Evolutionary conservation across 2,888 invertebrate genomes (phyloP).

Genomic region (Ophraella communa): DNA sequence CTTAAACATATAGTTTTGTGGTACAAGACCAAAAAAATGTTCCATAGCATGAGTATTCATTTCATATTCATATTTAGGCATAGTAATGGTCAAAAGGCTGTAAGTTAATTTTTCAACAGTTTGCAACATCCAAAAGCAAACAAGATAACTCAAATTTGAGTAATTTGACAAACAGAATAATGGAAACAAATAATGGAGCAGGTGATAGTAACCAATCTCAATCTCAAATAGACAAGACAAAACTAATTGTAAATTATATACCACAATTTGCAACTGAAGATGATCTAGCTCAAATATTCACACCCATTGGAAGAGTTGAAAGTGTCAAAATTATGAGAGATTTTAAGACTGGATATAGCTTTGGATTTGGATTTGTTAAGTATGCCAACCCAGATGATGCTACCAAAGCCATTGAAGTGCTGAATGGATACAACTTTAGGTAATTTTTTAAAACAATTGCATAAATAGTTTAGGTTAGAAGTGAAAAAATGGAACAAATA

Average conservation of each 20-base stretch:
- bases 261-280: slow-evolving; percentile 93
- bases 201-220: slow-evolving; percentile 51
- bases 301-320: slow-evolving; percentile 86
- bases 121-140: slow-evolving; percentile 37
- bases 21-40: too few species aligned
- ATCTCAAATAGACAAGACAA: slow-evolving; percentile 64
- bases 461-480: neutral
- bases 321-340: slow-evolving; percentile 92
- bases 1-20: too few species aligned
- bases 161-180: slow-evolving; percentile 10
- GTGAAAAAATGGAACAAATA: neutral
- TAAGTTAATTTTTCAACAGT: slow-evolving; percentile 34
- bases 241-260: slow-evolving; percentile 94
- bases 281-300: slow-evolving; percentile 87
- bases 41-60: too few species aligned
- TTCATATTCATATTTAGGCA: neutral
- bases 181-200: slow-evolving; percentile 48
- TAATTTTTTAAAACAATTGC: slow-evolving; percentile 31
- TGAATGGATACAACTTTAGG: slow-evolving; percentile 72
- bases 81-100: neutral
- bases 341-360: slow-evolving; percentile 90
- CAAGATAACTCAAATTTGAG: slow-evolving; percentile 29
- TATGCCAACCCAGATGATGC: slow-evolving; percentile 87
- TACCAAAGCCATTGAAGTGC: slow-evolving; percentile 80
- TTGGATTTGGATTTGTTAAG: slow-evolving; percentile 95